A percentile compares a stretch with the other conserved stretches of the same genome.
Evolutionary conservation across 2,888 invertebrate species (phyloP).

Genomic region (Tupiocoris notatus): DNA sequence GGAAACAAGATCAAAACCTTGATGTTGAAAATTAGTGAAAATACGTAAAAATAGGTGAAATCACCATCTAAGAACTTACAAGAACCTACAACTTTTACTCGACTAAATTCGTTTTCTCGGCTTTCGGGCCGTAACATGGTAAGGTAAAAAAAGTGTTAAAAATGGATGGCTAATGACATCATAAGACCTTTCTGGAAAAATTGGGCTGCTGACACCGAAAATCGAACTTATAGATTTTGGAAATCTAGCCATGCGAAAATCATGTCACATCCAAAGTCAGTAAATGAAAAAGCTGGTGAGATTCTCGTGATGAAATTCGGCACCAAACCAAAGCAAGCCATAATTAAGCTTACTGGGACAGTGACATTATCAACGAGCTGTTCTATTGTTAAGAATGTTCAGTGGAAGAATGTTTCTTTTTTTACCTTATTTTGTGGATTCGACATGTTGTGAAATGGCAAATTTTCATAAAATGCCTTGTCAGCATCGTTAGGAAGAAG

Average conservation of each 20-base stretch:
- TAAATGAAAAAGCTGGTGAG: neutral
- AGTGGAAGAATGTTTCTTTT: neutral
- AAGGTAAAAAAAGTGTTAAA: no score
- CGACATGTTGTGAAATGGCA: conserved; percentile 92
- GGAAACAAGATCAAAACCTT: no score
- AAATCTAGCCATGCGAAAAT: neutral
- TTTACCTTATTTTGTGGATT: conserved; percentile 89
- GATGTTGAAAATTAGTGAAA: no score
- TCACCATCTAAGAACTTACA: no score
- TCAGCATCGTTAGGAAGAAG: conserved; percentile 70
- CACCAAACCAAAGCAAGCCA: neutral
- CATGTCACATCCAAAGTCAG: neutral
- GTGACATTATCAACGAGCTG: neutral
- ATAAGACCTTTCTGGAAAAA: no score
- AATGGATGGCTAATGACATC: no score
- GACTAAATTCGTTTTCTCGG: no score
- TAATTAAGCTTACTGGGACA: neutral
- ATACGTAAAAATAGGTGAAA: no score
- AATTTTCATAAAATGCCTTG: conserved; percentile 85
- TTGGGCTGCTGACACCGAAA: no score
- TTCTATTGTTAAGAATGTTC: neutral
- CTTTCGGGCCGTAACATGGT: no score
- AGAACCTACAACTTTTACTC: no score
- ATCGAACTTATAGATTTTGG: no score
- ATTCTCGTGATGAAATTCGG: neutral